Evolutionary conservation across 2,113 vertebrate species (phyloP).

Genomic region (Leucosticte australis): DNA sequence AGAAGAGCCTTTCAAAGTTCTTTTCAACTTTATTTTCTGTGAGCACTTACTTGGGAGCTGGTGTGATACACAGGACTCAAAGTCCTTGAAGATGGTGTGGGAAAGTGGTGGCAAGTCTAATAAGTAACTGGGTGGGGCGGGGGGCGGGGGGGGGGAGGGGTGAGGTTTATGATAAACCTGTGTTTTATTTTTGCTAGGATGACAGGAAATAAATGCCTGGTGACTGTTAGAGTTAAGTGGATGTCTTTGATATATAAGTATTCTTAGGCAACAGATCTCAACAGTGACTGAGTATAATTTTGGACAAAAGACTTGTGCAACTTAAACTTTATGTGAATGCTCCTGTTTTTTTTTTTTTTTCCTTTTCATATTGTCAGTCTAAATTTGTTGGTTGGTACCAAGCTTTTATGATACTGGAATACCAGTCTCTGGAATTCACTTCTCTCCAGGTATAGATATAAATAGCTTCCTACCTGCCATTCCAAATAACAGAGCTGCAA

Average conservation of each 20-base stretch:
- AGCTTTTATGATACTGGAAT: background rate
- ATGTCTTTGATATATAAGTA: background rate
- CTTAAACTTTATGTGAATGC: background rate
- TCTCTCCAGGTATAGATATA: background rate
- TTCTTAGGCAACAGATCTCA: background rate
- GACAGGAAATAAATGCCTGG: background rate
- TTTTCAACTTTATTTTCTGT: background rate
- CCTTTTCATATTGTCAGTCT: background rate
- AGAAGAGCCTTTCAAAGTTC: background rate
- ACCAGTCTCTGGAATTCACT: background rate
- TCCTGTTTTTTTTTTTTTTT: background rate
- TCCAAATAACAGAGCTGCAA: background rate
- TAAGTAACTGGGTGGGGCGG: background rate
- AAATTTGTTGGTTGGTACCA: background rate
- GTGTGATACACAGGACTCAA: background rate
- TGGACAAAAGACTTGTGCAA: background rate
- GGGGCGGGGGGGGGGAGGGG: too few species aligned
- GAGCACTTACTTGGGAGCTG: background rate
- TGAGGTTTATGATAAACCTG: background rate
- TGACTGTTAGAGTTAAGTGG: background rate
- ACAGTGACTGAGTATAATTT: background rate
- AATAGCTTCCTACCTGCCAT: background rate
- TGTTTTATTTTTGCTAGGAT: background rate
- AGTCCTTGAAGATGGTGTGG: background rate
- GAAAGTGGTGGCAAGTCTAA: background rate